These are phyloP conservation scores for Sorex fumeus DNA, from an alignment of 2,113 vertebrate genomes.

Conservation along the genomic window DNA sequence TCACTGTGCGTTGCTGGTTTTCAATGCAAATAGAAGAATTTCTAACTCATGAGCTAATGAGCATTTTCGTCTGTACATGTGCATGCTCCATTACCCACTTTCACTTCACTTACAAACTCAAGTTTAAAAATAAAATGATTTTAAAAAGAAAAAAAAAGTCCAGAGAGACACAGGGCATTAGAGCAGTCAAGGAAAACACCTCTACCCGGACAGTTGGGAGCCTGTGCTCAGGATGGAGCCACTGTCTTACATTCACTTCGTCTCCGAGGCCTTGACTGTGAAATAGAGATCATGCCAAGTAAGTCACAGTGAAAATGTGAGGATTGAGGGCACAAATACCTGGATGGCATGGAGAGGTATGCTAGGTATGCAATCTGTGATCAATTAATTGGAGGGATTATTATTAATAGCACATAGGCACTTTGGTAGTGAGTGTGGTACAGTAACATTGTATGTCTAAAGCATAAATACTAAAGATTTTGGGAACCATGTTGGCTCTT, in stretches of 20 bases:
- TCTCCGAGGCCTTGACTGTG: background rate
- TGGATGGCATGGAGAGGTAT: background rate
- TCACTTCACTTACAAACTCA: background rate
- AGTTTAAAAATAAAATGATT: constrained; percentile 14
- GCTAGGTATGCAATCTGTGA: background rate
- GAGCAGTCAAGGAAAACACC: background rate
- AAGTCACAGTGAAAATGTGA: background rate
- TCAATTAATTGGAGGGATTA: background rate
- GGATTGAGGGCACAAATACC: background rate
- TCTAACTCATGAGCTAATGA: background rate
- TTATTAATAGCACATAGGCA: background rate
- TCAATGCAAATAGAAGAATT: constrained; percentile 9
- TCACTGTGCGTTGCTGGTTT: background rate
- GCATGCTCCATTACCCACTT: background rate
- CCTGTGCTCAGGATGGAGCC: background rate
- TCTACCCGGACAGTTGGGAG: background rate
- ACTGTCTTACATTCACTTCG: background rate
- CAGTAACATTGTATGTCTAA: too few relatives aligned
- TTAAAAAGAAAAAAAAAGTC: background rate
- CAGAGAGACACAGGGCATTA: constrained; percentile 9
- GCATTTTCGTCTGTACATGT: background rate
- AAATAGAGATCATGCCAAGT: background rate
- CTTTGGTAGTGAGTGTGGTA: too few relatives aligned
- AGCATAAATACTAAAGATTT: too few relatives aligned
- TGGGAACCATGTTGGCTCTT: too few relatives aligned